These are phyloP conservation scores for Nomada flava DNA, from an alignment of 2,888 invertebrate genomes.

Conservation along the genomic window DNA sequence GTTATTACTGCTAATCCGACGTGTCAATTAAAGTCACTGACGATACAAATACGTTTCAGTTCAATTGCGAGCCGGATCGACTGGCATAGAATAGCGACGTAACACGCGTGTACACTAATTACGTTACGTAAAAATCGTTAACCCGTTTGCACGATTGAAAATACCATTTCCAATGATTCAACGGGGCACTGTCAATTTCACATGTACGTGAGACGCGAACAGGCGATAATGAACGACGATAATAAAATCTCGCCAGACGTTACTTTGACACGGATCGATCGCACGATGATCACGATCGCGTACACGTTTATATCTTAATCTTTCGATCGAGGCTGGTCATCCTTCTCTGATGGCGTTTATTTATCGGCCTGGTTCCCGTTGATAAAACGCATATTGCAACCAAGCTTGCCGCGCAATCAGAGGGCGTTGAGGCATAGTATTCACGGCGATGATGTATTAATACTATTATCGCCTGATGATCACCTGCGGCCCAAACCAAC, in stretches of 20 bases:
- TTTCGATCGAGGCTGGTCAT: constrained; percentile 36
- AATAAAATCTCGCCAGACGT: constrained; percentile 16
- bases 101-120: constrained; percentile 16
- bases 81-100: constrained; percentile 11
- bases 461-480: constrained; percentile 80
- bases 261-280: constrained; percentile 14
- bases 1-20: constrained; percentile 47
- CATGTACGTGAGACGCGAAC: background rate
- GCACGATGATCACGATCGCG: constrained; percentile 10
- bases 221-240: background rate
- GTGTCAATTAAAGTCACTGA: constrained; percentile 52
- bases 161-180: background rate
- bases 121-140: constrained; percentile 51
- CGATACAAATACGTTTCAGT: constrained; percentile 37
- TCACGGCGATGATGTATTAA: constrained; percentile 81
- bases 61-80: constrained; percentile 5
- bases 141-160: background rate
- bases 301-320: constrained; percentile 44
- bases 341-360: constrained; percentile 46
- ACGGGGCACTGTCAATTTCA: background rate
- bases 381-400: constrained; percentile 71
- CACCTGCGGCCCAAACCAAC: constrained; percentile 69
- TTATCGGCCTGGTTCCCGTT: constrained; percentile 65
- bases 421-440: constrained; percentile 74
- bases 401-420: constrained; percentile 76